A percentile compares a stretch with the other conserved stretches of the same genome.
Conservation (phyloP, 2,888 invertebrate genomes). For the Watsonalla binaria region DNA sequence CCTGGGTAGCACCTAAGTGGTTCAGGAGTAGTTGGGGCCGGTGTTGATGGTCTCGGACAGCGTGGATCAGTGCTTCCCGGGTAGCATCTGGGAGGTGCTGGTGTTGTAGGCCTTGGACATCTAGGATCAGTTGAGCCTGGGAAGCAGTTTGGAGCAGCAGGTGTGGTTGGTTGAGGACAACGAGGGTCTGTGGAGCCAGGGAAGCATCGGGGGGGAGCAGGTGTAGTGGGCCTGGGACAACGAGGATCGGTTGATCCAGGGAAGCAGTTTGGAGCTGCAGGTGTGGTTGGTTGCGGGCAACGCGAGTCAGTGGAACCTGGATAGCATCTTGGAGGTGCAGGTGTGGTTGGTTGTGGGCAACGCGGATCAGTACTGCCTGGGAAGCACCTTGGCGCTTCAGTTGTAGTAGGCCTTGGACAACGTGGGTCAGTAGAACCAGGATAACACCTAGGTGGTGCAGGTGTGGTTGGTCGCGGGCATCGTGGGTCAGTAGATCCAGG, state of each 20-base stretch:
- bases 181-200: no score
- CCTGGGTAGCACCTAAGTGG: constrained; percentile 30
- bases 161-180: no score
- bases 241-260: no score
- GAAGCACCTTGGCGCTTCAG: constrained; percentile 24
- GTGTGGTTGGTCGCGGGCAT: constrained; percentile 38
- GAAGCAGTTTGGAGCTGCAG: constrained; percentile 25
- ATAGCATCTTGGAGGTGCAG: constrained; percentile 20
- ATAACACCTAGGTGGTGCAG: constrained; percentile 33
- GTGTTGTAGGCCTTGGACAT: constrained; percentile 27
- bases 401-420: constrained; percentile 28
- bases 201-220: no score
- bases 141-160: background rate
- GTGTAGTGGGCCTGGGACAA: no score
- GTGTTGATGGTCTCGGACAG: background rate
- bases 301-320: constrained; percentile 26
- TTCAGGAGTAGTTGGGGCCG: constrained; percentile 4
- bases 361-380: constrained; percentile 19
- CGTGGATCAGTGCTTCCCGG: no score
- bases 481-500: constrained; percentile 42
- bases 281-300: constrained; percentile 18
- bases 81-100: constrained; percentile 5
- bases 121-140: constrained; percentile 35
- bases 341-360: constrained; percentile 17
- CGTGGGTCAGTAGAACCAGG: constrained; percentile 34